Evolutionary conservation across 2,113 vertebrate genomes (phyloP), one percentile per base, ranked within the genome.

Genomic region (Epinephelus fuscoguttatus): DNA sequence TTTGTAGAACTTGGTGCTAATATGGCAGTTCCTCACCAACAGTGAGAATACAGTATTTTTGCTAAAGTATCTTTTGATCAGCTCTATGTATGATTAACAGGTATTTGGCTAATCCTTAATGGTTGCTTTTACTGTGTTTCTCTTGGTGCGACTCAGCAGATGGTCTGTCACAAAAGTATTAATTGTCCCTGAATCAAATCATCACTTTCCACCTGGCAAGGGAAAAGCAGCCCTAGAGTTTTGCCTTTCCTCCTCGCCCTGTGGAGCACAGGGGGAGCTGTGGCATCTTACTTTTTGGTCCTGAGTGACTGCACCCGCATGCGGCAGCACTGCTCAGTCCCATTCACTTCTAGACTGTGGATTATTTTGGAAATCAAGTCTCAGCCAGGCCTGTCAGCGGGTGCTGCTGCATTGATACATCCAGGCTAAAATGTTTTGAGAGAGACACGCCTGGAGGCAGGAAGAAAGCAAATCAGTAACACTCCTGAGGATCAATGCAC

Each of bases 311-410:
- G 74, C 73, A 57, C 68, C 64, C 42, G 6, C 53, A 57, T 88
- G 78, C 84, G 23, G 60, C 78, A 84, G 59, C 45, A 8, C 66
- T 85, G 78, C 87, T 82, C 72, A 82, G 79, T 82, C 84, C 60
- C 82, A 80, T 89, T 93, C 71, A 55, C 76, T 80, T 82, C 63
- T 70, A 89, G 72, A 69, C 72, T 76, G 72, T 89, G 81, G 86
- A 90, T 94, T 93, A 84, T 91, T 91, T 86, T 87, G 56, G 71
- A 90, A 91, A 85, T 86, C 27, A 76, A 92, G 81, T 81, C 76
- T 88, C 74, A 82, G 84, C 78, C 71, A 80, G 78, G 84, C 72
- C 85, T 89, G 86, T 90, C 92, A 86, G 62, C 21, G 62, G 75
- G 25, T 12, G 19, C 68, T 82, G 77, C 82, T 30, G 88, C 76